Conservation (phyloP, 2,797 vertebrate species). For the Balearica regulorum region DNA sequence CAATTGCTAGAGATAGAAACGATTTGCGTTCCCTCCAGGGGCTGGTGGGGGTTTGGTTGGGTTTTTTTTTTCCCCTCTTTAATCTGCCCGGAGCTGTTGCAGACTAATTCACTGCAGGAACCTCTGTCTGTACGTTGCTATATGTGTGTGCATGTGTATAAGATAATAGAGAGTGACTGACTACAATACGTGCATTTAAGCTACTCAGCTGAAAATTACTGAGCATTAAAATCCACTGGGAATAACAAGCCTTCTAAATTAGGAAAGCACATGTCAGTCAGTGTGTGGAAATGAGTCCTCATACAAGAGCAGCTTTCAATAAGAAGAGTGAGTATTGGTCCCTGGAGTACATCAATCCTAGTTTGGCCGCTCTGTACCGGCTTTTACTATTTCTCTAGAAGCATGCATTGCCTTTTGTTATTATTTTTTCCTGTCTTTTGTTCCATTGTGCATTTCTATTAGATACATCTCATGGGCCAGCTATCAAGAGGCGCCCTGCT, state of each 20-base stretch:
- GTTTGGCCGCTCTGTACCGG: conserved; percentile 1
- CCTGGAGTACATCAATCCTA: conserved; percentile 12
- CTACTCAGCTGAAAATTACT: conserved; percentile 43
- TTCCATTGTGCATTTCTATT: conserved; percentile 14
- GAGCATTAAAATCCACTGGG: conserved; percentile 45
- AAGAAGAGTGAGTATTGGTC: conserved; percentile 27
- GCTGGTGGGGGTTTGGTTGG: neutral
- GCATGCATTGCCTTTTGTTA: neutral
- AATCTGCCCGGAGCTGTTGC: neutral
- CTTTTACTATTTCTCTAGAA: conserved; percentile 40
- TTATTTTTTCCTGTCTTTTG: conserved; percentile 15
- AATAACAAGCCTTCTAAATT: conserved; percentile 41
- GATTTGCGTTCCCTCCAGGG: neutral
- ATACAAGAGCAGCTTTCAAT: conserved; percentile 43
- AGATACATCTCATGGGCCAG: conserved; percentile 6
- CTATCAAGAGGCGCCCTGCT: conserved; percentile 1
- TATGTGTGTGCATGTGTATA: neutral
- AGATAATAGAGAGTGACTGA: conserved; percentile 48
- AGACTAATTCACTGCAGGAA: neutral
- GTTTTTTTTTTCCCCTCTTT: neutral
- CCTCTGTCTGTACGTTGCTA: neutral
- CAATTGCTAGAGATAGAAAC: neutral
- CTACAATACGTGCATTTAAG: conserved; percentile 25
- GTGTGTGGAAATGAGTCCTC: neutral
- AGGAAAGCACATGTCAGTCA: conserved; percentile 32